Percentiles rank a stretch among this genome's conserved stretches.
phyloP scores from a whole-genome alignment of 2,797 vertebrate genomes.

The Hydrolagus colliei region DNA sequence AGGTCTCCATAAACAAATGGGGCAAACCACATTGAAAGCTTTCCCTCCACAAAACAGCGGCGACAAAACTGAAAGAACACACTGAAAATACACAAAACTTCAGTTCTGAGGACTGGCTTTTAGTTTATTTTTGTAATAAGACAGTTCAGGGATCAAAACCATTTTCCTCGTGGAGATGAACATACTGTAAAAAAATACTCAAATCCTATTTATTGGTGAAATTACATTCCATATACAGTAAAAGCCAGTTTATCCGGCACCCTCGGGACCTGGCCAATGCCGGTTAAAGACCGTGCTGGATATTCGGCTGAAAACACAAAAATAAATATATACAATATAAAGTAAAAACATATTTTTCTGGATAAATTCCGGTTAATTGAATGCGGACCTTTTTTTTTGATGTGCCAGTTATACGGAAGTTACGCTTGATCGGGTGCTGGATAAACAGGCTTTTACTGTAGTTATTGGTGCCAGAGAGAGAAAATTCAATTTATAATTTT shows the following conservation, averaged over 20 bases:
- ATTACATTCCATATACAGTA: not conserved
- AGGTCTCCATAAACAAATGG: not conserved
- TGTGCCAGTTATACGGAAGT: no score
- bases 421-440: no score
- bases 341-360: no score
- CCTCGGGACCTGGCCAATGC: no score
- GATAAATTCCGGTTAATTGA: no score
- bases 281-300: no score
- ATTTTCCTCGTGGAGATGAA: not conserved
- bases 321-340: no score
- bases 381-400: no score
- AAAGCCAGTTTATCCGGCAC: no score
- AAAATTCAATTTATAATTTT: not conserved
- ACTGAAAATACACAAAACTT: not conserved
- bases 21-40: not conserved
- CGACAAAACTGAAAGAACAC: not conserved
- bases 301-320: no score
- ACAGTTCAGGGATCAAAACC: not conserved
- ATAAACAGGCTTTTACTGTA: no score
- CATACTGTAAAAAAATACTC: not conserved
- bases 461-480: not conserved
- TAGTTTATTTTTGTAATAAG: not conserved
- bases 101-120: not conserved
- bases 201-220: not conserved
- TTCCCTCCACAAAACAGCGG: not conserved